Evolutionary conservation across 2,888 invertebrate species (phyloP).

Genomic region (Rhopalosiphum nymphaeae): DNA sequence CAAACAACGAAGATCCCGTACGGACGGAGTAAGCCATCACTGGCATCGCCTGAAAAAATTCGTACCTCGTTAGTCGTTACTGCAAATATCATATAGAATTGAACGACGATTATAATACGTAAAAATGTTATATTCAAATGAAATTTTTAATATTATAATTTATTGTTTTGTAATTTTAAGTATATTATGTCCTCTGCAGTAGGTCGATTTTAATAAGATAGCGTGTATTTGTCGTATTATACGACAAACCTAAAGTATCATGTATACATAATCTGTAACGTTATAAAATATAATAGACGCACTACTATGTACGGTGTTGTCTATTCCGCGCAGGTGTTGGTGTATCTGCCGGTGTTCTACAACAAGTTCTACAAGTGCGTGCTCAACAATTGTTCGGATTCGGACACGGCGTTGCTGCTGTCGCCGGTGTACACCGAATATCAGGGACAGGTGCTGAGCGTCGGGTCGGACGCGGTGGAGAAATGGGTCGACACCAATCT

Average conservation of each 20-base stretch:
- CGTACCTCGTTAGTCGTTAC: neutral
- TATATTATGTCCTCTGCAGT: neutral
- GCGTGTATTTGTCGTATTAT: neutral
- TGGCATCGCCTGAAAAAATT: neutral
- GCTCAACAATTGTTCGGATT: constrained; percentile 42
- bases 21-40: neutral
- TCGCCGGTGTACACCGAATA: constrained; percentile 45
- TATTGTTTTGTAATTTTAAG: neutral
- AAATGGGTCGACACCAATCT: constrained; percentile 46
- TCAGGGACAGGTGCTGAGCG: constrained; percentile 40
- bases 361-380: constrained; percentile 49
- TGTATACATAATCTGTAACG: neutral
- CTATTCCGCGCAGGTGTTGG: constrained; percentile 21
- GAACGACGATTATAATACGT: no score
- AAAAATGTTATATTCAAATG: neutral
- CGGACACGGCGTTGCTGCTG: neutral
- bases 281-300: neutral
- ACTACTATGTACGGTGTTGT: neutral
- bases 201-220: neutral
- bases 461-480: constrained; percentile 15
- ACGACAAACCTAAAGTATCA: neutral
- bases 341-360: constrained; percentile 56
- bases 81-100: no score
- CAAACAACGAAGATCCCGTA: neutral
- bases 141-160: neutral